Evolutionary conservation across 2,888 invertebrate genomes (phyloP).

Genomic region (Aplocera efformata): DNA sequence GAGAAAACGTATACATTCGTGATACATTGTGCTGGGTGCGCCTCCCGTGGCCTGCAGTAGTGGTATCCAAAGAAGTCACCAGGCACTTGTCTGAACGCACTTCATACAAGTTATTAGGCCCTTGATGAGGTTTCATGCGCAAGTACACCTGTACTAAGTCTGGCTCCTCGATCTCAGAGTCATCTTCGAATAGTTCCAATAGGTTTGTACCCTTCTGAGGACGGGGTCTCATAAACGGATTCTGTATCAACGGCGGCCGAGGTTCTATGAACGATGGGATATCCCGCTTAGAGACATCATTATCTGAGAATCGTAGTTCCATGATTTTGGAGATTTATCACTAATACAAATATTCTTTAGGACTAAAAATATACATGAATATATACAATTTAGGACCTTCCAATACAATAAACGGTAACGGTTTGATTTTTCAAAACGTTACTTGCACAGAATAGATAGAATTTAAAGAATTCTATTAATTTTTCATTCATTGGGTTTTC

Average conservation of each 20-base stretch:
- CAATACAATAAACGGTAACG: constrained; percentile 3
- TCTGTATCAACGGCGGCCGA: constrained; percentile 62
- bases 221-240: constrained; percentile 70
- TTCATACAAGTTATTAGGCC: constrained; percentile 57
- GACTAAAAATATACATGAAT: constrained; percentile 3
- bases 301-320: constrained; percentile 53
- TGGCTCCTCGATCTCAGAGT: constrained; percentile 57
- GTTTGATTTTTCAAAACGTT: constrained; percentile 9
- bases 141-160: constrained; percentile 77
- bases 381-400: neutral
- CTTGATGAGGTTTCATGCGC: constrained; percentile 70
- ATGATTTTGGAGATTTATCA: constrained; percentile 30
- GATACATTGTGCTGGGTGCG: constrained; percentile 70
- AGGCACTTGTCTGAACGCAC: constrained; percentile 59
- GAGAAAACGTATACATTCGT: constrained; percentile 71
- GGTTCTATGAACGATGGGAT: constrained; percentile 75
- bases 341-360: too few species aligned
- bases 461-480: too few species aligned
- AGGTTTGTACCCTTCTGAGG: constrained; percentile 68
- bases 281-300: constrained; percentile 50
- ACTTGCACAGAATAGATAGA: too few species aligned
- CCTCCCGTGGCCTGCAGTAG: constrained; percentile 60
- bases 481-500: constrained; percentile 8
- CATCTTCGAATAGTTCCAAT: constrained; percentile 61
- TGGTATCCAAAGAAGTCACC: constrained; percentile 61